These are phyloP conservation scores for Pogona vitticeps DNA, from an alignment of 2,113 vertebrate species.

Conservation along the genomic window DNA sequence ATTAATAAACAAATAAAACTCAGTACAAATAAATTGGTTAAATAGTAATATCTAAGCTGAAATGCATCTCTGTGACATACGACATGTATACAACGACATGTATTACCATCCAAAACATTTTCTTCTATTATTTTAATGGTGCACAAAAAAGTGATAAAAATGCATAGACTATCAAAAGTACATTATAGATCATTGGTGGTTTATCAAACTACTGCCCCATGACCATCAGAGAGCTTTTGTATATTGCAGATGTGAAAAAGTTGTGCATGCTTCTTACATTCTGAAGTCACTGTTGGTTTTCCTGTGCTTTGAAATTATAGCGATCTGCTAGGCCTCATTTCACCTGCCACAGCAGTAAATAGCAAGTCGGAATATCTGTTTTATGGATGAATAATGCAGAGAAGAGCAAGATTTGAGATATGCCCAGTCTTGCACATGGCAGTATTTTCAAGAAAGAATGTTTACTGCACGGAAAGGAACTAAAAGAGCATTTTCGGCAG, in stretches of 20 bases:
- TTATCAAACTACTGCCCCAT: too few relatives aligned
- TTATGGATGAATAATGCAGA: neutral
- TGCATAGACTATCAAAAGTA: too few relatives aligned
- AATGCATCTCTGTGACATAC: too few relatives aligned
- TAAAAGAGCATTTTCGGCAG: neutral
- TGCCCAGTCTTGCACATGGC: neutral
- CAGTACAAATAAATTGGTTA: too few relatives aligned
- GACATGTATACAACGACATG: too few relatives aligned
- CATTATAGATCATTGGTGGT: too few relatives aligned
- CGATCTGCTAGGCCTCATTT: neutral
- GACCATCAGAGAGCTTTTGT: neutral
- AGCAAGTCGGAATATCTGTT: neutral
- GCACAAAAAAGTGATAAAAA: too few relatives aligned
- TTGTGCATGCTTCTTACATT: neutral
- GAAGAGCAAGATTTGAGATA: neutral
- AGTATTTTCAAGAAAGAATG: neutral
- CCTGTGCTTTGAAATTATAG: neutral
- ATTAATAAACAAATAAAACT: too few relatives aligned
- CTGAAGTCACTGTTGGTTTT: neutral
- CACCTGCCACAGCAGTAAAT: neutral
- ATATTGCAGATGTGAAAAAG: neutral
- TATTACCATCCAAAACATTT: too few relatives aligned
- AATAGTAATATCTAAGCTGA: too few relatives aligned
- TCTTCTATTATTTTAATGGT: too few relatives aligned
- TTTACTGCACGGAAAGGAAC: neutral